Conservation (phyloP, 2,113 vertebrate genomes). For the Bostrychus sinensis region DNA sequence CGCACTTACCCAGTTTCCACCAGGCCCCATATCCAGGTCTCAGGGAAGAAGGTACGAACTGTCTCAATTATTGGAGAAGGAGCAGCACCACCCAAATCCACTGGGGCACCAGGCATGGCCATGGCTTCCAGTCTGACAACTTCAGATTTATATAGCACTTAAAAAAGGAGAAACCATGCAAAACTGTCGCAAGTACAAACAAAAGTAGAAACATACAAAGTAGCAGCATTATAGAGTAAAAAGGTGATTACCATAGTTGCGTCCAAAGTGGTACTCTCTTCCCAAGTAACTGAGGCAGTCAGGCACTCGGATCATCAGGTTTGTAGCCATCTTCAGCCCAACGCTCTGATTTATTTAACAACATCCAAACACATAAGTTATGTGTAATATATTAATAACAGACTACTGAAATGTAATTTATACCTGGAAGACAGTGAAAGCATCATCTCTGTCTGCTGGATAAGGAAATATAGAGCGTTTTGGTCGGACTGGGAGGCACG, state of each 20-base stretch:
- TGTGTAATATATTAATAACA: neutral
- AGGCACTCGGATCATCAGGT: constrained; percentile 45
- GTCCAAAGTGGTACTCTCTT: constrained; percentile 27
- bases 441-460: neutral
- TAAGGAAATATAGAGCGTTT: constrained; percentile 25
- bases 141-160: neutral
- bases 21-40: constrained; percentile 90
- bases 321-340: constrained; percentile 82
- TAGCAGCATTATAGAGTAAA: constrained; percentile 63
- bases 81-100: neutral
- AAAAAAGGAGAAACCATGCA: too few species aligned
- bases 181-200: neutral
- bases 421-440: constrained; percentile 64
- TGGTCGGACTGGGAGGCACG: constrained; percentile 61
- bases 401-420: neutral
- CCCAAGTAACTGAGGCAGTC: constrained; percentile 51
- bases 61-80: constrained; percentile 20
- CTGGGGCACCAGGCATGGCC: neutral
- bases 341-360: constrained; percentile 71
- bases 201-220: too few species aligned
- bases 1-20: constrained; percentile 78
- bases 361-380: neutral
- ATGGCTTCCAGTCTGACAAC: neutral
- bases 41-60: constrained; percentile 83
- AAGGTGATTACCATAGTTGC: constrained; percentile 16